Base-by-base conservation (phyloP, 1,140 invertebrate species). In the Heliconius himera region DNA sequence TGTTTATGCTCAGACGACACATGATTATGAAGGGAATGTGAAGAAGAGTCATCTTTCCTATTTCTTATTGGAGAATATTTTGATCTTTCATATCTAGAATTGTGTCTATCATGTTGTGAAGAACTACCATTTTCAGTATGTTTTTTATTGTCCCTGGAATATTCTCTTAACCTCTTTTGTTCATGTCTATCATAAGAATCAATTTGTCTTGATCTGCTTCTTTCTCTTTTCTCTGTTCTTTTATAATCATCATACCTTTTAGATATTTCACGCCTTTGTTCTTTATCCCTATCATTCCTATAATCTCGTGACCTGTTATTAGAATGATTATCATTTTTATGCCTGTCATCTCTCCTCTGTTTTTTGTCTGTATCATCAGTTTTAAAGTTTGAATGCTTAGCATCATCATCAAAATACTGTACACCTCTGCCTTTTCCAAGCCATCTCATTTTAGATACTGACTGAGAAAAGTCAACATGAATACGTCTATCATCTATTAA, bases 391-490 rank as follows among this genome's bases (percentile, higher is more conserved):
- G 29, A 26, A 16, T 46, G 46, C 18, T 77, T 81, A 54, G 76
- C 70, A 75, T 81, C 77, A 78, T 94, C 88, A 88, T 89, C 88
- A 75, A 94, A 91, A 89, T 96, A 94, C 81, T 95, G 95, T 3
- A 97, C 95, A 18, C 97, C 97, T 88, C 96, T 96, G 0, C 97
- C 98, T 94, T 98, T 98, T 1, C 98, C 98, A 77, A 96, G 95
- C 97, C 98, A 99, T 83, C 96, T 96, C 85, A 98, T 96, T 94
- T 99, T 99, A 1, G 98, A 96, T 1, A 99, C 99, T 70, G 98
- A 99, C 90, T 99, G 99, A 85, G 98, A 99, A 95, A 99, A 99
- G 94, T 99, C 99, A 3, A 99, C 99, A 94, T 99, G 99, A 85
- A 99, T 99, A 85, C 99, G 95, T 71, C 99, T 95, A 90, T 99